phyloP scores from a whole-genome alignment of 1,140 invertebrate species.

The Cotesia glomerata region DNA sequence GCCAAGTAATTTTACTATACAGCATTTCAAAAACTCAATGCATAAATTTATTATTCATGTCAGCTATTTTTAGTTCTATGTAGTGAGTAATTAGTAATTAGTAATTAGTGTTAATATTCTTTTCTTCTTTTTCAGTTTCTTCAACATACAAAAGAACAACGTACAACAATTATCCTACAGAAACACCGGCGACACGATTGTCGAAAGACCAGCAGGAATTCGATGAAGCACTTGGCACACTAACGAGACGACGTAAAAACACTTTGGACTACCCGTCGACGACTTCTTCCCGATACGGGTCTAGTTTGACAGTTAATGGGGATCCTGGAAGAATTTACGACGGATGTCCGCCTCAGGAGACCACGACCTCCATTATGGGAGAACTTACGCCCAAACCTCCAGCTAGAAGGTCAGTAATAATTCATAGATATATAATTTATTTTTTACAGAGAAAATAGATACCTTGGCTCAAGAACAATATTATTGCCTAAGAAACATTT shows the following conservation, averaged over 20 bases:
- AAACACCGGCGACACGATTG: conserved; percentile 35
- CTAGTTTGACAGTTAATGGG: conserved; percentile 49
- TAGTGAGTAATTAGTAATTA: too few species aligned
- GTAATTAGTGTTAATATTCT: neutral
- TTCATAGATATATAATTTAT: too few species aligned
- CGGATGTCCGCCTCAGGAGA: conserved; percentile 44
- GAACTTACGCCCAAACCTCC: conserved; percentile 55
- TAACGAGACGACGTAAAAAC: conserved; percentile 54
- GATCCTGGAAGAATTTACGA: conserved; percentile 46
- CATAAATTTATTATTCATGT: too few species aligned
- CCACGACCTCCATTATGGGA: conserved; percentile 45
- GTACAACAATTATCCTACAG: conserved; percentile 40
- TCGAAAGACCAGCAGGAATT: conserved; percentile 55
- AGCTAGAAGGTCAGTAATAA: conserved; percentile 44
- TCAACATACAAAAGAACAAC: conserved; percentile 49
- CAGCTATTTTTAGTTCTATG: too few species aligned
- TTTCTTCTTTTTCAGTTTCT: conserved; percentile 42
- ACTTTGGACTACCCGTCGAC: conserved; percentile 43
- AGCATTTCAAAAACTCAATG: too few species aligned
- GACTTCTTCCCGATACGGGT: conserved; percentile 42
- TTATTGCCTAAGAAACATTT: too few species aligned
- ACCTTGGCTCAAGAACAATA: too few species aligned
- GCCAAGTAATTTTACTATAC: too few species aligned
- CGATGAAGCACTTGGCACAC: conserved; percentile 53
- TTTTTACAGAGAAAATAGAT: too few species aligned